Evolutionary conservation across 2,888 invertebrate species (phyloP), one percentile per base, ranked within the genome.

Genomic region (Amblyjoppa fuscipennis): DNA sequence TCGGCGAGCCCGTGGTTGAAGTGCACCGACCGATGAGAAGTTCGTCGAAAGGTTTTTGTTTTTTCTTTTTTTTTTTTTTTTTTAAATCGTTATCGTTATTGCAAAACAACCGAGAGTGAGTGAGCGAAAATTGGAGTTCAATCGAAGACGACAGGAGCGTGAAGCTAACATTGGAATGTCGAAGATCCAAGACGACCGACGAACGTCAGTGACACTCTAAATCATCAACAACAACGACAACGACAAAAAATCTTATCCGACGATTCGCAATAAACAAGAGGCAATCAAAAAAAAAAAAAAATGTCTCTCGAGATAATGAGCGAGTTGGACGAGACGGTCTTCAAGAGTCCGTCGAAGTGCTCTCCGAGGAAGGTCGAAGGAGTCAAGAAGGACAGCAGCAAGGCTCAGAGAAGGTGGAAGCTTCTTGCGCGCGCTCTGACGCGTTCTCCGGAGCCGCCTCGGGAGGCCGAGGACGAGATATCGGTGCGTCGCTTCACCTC

Each of bases 341-440:
- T 53, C 68, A 85, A 79, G 68, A 70, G 51, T 20, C 4, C 61
- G 28, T 16, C 51, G 9, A 85, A 84, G 64, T 74, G 61, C 2
- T 73, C 83, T 56, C 16, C 83, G 41, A 70, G 74, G 38, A 83
- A 86, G 74, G 78, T 73, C 69, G 86, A 84, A 59, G 85, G 41
- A n/a, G 64, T 68, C 6, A 84, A 89, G 66, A 82, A 89, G 53
- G 89, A 89, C 61, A 89, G 87, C n/a, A 93, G 75, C 79, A 90
- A 88, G 87, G 97, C 97, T 31, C 95, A 96, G 86, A 95, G 96
- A 92, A 95, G 97, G 89, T 97, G 97, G 97, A 96, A 96, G 86
- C 95, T 97, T 70, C 94, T 97, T 90, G 97, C 97, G 79, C 96
- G 96, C 89, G 96, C 96, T 66, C 93, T 97, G 87, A 94, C 86